These are phyloP conservation scores for pig (Sus scrofa) DNA, from an alignment of 2,113 vertebrate species.

Conservation along the genomic window T2T-Sscrofa CM000820.6:77627001-77627500, in stretches of 20 bases:
- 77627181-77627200: background rate
- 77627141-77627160: background rate
- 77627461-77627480: conserved; percentile 40
- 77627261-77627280: background rate
- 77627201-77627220: conserved; percentile 18
- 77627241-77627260: background rate
- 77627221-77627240: background rate
- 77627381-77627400: background rate
- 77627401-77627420: conserved; percentile 12
- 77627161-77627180: conserved; percentile 45
- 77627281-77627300: background rate
- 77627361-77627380: conserved; percentile 26
- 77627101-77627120: conserved; percentile 46
- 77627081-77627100: conserved; percentile 44
- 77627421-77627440: conserved; percentile 55
- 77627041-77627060: conserved; percentile 59
- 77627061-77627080: conserved; percentile 57
- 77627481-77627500: conserved; percentile 5
- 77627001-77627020: conserved; percentile 27
- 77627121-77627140: conserved; percentile 40
- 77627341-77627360: background rate
- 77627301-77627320: background rate
- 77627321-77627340: background rate
- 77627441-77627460: background rate
- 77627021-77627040: conserved; percentile 22